Conservation (phyloP, 2,888 invertebrate species). For the Euplexia lucipara region DNA sequence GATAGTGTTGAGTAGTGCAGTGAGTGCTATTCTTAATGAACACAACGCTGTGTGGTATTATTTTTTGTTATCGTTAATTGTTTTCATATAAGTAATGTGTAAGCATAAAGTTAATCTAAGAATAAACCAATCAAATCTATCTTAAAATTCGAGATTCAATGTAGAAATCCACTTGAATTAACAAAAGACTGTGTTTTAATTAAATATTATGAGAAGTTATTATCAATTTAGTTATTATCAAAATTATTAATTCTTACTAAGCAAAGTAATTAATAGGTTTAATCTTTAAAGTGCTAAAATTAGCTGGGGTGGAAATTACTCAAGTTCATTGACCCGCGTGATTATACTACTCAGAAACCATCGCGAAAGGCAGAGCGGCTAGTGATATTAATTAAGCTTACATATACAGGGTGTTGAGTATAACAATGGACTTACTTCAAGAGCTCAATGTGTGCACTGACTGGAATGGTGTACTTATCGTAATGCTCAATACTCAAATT, state of each 20-base stretch:
- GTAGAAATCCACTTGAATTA: constrained; percentile 3
- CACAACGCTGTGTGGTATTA: too few species aligned
- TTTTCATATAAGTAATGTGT: too few species aligned
- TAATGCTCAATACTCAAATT: too few species aligned
- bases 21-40: too few species aligned
- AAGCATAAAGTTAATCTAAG: too few species aligned
- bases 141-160: background rate
- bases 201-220: constrained; percentile 14
- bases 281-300: constrained; percentile 33
- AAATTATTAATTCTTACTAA: constrained; percentile 35
- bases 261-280: constrained; percentile 34
- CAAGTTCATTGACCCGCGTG: constrained; percentile 42
- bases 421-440: too few species aligned
- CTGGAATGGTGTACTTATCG: too few species aligned
- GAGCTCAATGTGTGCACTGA: too few species aligned
- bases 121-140: background rate
- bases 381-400: constrained; percentile 7
- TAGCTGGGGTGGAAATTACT: constrained; percentile 30
- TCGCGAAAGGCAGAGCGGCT: constrained; percentile 4
- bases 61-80: too few species aligned
- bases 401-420: too few species aligned
- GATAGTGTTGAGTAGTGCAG: too few species aligned
- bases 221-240: constrained; percentile 23
- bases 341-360: constrained; percentile 12
- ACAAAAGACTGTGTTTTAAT: constrained; percentile 26